These are phyloP conservation scores for Drosophila pandora DNA, from an alignment of 1,140 invertebrate genomes.

Conservation along the genomic window DNA sequence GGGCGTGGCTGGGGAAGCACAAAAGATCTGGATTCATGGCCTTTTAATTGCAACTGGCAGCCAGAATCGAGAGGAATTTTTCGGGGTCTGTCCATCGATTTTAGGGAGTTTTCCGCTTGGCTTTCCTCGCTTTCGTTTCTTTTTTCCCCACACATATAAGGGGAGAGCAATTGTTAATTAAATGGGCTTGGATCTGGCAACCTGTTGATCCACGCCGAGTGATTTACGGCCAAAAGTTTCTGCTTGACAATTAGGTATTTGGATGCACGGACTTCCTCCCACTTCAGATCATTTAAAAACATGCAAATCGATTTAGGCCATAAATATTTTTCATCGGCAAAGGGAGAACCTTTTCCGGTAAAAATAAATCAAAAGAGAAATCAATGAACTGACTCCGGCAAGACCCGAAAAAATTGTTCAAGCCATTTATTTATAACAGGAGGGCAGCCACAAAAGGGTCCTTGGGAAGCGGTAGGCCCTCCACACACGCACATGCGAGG, in stretches of 20 bases:
- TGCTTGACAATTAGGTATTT: background rate
- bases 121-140: constrained; percentile 2
- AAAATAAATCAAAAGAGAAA: constrained; percentile 67
- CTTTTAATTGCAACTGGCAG: constrained; percentile 81
- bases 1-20: background rate
- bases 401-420: constrained; percentile 12
- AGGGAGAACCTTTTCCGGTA: constrained; percentile 28
- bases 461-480: constrained; percentile 1
- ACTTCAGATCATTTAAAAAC: constrained; percentile 4
- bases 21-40: constrained; percentile 69
- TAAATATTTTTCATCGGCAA: constrained; percentile 23
- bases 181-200: constrained; percentile 58
- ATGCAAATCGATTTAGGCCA: constrained; percentile 49
- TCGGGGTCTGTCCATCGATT: constrained; percentile 41
- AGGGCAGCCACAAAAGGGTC: constrained; percentile 27
- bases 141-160: constrained; percentile 9
- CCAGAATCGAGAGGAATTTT: constrained; percentile 64
- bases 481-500: constrained; percentile 12
- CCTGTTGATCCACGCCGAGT: constrained; percentile 63
- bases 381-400: constrained; percentile 62
- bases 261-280: background rate
- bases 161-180: constrained; percentile 74
- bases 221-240: constrained; percentile 55
- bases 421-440: constrained; percentile 48
- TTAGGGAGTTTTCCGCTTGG: constrained; percentile 14